phyloP scores from a whole-genome alignment of 2,888 invertebrate genomes.

The Oxytorus armatus region DNA sequence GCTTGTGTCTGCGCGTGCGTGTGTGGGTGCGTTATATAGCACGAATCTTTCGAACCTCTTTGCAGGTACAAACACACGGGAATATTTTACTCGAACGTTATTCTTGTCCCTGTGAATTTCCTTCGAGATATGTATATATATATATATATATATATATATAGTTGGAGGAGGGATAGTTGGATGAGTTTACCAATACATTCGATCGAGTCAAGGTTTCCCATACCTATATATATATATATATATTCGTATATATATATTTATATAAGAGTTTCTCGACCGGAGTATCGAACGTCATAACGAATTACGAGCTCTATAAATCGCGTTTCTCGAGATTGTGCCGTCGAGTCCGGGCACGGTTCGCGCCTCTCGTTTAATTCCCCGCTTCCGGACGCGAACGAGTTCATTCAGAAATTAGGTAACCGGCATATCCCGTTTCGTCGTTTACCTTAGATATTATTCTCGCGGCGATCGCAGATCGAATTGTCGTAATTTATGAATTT shows the following conservation, averaged over 20 bases:
- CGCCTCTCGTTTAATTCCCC: conserved; percentile 33
- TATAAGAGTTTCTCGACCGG: conserved; percentile 48
- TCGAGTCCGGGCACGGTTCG: conserved; percentile 20
- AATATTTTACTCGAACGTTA: neutral
- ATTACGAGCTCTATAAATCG: conserved; percentile 64
- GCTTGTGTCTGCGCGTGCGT: too few relatives aligned
- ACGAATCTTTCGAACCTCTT: conserved; percentile 13
- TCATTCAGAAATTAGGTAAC: conserved; percentile 52
- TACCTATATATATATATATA: conserved; percentile 8
- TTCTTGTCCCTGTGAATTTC: conserved; percentile 24
- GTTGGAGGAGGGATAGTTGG: neutral
- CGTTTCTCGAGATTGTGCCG: conserved; percentile 54
- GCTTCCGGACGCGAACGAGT: conserved; percentile 18
- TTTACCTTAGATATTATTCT: too few relatives aligned
- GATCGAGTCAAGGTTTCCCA: conserved; percentile 26
- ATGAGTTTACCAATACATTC: conserved; percentile 5
- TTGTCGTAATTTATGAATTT: too few relatives aligned
- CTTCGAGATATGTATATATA: conserved; percentile 11
- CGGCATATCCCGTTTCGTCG: neutral
- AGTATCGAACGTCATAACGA: conserved; percentile 66
- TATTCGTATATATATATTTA: neutral
- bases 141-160: too few relatives aligned
- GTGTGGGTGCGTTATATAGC: neutral
- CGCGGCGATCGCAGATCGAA: too few relatives aligned
- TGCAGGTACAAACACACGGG: conserved; percentile 18